Evolutionary conservation across 2,113 vertebrate genomes (phyloP).

Genomic region (Phyllostomus discolor): DNA sequence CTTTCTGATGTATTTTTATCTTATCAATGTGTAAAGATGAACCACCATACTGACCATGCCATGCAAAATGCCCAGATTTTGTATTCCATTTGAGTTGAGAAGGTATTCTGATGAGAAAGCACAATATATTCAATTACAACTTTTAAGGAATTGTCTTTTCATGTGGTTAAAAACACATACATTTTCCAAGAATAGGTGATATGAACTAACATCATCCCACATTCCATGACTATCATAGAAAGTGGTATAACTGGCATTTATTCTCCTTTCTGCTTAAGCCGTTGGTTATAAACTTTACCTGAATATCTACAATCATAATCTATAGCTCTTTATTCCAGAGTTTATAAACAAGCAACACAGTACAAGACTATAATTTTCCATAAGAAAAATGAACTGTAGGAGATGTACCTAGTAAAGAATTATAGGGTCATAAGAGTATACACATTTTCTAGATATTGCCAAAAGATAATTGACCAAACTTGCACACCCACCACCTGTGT

Average conservation of each 20-base stretch:
- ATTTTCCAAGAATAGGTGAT: slow-evolving; percentile 6
- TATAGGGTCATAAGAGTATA: not conserved
- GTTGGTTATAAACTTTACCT: slow-evolving; percentile 42
- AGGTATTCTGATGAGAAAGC: not conserved
- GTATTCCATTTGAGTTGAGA: not conserved
- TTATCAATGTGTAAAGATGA: not conserved
- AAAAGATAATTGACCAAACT: not conserved
- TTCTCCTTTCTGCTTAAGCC: not conserved
- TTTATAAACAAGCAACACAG: slow-evolving; percentile 47
- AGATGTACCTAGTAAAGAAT: not conserved
- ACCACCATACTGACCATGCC: not conserved
- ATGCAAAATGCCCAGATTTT: not conserved
- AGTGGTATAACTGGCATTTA: not conserved
- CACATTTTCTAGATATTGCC: not conserved
- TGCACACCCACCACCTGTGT: not conserved
- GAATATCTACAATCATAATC: slow-evolving; percentile 41
- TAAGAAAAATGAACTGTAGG: not conserved
- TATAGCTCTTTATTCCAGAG: slow-evolving; percentile 49
- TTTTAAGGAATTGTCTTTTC: not conserved
- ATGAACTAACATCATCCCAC: not conserved
- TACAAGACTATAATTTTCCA: slow-evolving; percentile 41
- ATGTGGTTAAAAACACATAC: not conserved
- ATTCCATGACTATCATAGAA: not conserved
- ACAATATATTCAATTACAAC: not conserved
- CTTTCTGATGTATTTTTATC: not conserved